Evolutionary conservation across 2,888 invertebrate species (phyloP).

Genomic region (Parthenolecanium corni): DNA sequence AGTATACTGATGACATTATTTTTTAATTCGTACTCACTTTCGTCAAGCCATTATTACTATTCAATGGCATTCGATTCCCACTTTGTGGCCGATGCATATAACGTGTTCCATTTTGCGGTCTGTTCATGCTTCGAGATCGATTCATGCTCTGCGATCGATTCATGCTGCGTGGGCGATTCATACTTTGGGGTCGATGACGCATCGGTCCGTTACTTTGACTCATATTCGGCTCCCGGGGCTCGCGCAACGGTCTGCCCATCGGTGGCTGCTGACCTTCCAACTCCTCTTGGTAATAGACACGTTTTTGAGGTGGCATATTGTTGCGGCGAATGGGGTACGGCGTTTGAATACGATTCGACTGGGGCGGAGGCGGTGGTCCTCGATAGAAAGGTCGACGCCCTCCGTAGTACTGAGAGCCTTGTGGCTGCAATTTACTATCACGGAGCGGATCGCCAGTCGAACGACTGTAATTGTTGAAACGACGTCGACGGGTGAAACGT

Average conservation of each 20-base stretch:
- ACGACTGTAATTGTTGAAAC: constrained; percentile 16
- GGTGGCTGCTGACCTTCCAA: not conserved
- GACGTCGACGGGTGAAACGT: constrained; percentile 8
- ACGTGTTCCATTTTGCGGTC: not conserved
- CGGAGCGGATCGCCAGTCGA: constrained; percentile 28
- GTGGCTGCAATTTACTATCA: constrained; percentile 1
- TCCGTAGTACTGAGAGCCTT: not conserved
- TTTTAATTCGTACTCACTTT: too few species aligned
- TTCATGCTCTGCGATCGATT: constrained; percentile 11
- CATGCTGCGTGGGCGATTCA: constrained; percentile 9
- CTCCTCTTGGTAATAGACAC: not conserved
- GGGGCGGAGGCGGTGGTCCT: not conserved
- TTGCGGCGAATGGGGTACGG: not conserved
- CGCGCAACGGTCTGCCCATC: constrained; percentile 2
- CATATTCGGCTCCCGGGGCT: not conserved
- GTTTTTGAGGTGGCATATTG: not conserved
- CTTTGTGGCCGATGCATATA: not conserved
- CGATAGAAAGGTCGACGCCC: not conserved
- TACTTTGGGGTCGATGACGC: constrained; percentile 7
- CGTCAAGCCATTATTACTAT: too few species aligned
- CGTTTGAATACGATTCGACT: not conserved
- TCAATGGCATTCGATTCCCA: too few species aligned
- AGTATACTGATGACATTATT: too few species aligned
- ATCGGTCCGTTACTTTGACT: not conserved
- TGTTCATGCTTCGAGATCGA: constrained; percentile 8